Evolutionary conservation across 2,113 vertebrate species (phyloP).

Genomic region (Equus przewalskii): DNA sequence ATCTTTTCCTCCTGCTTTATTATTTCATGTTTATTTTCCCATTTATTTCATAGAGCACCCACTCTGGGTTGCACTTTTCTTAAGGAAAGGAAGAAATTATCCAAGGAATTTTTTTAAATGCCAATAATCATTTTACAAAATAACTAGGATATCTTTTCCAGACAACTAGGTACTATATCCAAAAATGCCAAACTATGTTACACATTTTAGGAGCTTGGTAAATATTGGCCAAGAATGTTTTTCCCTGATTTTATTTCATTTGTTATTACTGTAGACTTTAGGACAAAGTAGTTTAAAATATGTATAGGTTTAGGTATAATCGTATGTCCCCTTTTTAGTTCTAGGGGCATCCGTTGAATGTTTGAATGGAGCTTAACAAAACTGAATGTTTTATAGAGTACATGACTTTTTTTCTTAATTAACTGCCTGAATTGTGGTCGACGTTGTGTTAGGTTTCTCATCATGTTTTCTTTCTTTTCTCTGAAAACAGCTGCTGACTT

Average conservation of each 20-base stretch:
- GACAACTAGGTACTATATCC: neutral
- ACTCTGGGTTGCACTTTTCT: neutral
- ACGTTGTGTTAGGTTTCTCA: neutral
- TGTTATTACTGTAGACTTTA: conserved; percentile 16
- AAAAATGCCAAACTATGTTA: neutral
- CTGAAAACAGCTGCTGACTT: conserved; percentile 67
- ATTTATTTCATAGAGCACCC: neutral
- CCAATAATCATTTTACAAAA: neutral
- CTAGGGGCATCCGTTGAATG: neutral
- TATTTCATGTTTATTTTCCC: conserved; percentile 54
- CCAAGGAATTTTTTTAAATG: neutral
- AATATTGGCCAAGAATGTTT: neutral
- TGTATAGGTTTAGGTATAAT: neutral
- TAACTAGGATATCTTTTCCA: neutral
- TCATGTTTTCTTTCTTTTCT: conserved; percentile 49
- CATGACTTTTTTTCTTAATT: conserved; percentile 34
- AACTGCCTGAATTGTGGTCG: neutral
- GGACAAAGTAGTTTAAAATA: neutral
- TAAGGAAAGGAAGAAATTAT: neutral
- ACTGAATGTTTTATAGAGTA: neutral
- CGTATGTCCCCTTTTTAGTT: neutral
- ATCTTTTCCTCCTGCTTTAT: neutral
- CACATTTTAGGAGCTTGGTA: neutral
- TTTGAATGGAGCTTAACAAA: neutral
- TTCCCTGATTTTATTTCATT: conserved; percentile 34